Conservation (phyloP, 2,888 invertebrate genomes). For the Notodonta ziczac region DNA sequence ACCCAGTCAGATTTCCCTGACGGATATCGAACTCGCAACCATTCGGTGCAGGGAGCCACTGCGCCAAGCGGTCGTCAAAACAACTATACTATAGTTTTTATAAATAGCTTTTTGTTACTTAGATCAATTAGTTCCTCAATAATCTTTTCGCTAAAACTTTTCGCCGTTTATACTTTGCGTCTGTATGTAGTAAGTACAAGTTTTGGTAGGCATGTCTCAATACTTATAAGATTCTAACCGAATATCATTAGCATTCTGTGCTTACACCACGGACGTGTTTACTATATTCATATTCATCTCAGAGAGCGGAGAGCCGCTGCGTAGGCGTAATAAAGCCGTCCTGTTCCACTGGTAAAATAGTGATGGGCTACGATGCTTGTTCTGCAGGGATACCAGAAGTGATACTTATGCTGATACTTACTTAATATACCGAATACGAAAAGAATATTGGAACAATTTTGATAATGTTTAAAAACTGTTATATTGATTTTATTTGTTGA, state of each 20-base stretch:
- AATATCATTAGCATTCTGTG: slow-evolving; percentile 46
- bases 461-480: too few relatives aligned
- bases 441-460: too few relatives aligned
- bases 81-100: too few relatives aligned
- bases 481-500: too few relatives aligned
- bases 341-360: slow-evolving; percentile 44
- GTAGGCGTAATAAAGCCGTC: slow-evolving; percentile 51
- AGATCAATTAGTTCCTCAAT: too few relatives aligned
- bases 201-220: slow-evolving; percentile 32
- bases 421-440: too few relatives aligned
- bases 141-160: not conserved
- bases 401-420: not conserved
- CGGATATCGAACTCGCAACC: too few relatives aligned
- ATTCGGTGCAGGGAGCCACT: too few relatives aligned
- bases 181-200: slow-evolving; percentile 19
- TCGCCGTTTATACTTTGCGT: not conserved
- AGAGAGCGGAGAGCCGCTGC: slow-evolving; percentile 47
- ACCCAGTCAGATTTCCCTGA: too few relatives aligned
- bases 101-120: too few relatives aligned
- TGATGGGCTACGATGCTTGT: slow-evolving; percentile 38
- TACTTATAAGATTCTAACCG: slow-evolving; percentile 32
- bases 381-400: not conserved
- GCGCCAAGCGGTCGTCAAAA: too few relatives aligned
- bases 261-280: slow-evolving; percentile 38
- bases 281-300: slow-evolving; percentile 56